Evolutionary conservation across 2,888 invertebrate genomes (phyloP), one percentile per base, ranked within the genome.

Genomic region (Marronus borbonicus): DNA sequence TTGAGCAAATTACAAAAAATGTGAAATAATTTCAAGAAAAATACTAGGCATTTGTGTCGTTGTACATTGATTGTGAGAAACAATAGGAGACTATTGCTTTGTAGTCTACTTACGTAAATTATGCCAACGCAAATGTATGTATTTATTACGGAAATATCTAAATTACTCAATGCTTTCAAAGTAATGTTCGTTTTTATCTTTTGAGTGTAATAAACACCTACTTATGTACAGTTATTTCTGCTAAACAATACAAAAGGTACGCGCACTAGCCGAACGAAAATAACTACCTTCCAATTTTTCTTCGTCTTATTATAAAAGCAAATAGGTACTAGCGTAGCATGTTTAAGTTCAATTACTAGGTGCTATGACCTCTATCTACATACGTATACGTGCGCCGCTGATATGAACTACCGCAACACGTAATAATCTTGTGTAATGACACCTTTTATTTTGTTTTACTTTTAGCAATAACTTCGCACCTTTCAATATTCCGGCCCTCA

Each of bases 301-400:
- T 36, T 62, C 14, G 31, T 62, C 24, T 14, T 5, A 62, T 62
- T 62, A 62, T 62, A 28, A 28, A 10, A 62, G 62, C 28, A 31
- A 62, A 62, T 62, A 14, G 62, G 62, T 62, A 28, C 24, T 62
- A 14, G 31, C 5, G 14, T 28, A 62, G 62, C 62, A 62, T 62
- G 62, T 31, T 62, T 62, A 62, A 31, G 28, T 28, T 24, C 62
- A 62, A 62, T 62, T 62, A 28, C 24, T 28, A 62, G 31, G 62
- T 62, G 62, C 62, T 28, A 36, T 62, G 62, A 62, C 62, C 28
- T 62, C 31, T 62, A 62, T 62, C 24, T 12, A 28, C 62, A 24
- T n/a, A 62, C 12, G 31, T 28, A 31, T 62, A 62, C 14, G 17
- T 17, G 55, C 14, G 55, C 24, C 20, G 55, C 20, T 58, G 8